Base-by-base conservation (phyloP, 2,113 vertebrate species). In the Odobenus rosmarus region DNA sequence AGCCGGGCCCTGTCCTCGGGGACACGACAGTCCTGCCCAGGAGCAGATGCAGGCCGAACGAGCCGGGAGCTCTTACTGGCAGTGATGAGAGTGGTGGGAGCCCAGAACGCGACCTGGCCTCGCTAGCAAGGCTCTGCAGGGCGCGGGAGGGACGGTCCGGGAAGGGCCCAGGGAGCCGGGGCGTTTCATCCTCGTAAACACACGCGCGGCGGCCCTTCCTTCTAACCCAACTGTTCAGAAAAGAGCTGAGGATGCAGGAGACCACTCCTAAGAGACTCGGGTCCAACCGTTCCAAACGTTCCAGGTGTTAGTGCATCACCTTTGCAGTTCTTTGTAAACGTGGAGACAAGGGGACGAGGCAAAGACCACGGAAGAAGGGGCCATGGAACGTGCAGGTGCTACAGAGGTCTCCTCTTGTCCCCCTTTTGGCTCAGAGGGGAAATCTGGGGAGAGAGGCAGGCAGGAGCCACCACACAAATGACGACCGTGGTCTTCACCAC, bases 151-250 rank as follows among this genome's bases (percentile, higher is more conserved):
- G 28, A 31, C 7, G 12, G 86, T 42, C 33, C 5, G 51, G 42
- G 71, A 67, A 55, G 18, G 69, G 16, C 69, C 57, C 23, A 24
- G 21, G 82, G 36, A 31, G 67, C 4, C 76, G n/a, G 15, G 49
- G 10, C 26, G 26, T 26, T 10, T 42, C 42, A 23, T 62, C 57
- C 77, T 92, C 49, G 19, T 18, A 92, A 74, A 90, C 3, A 79
- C 1, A 89, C 5, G 28, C 42, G 51, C 3, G 33, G 51, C 4
- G 11, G 51, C 53, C 24, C 59, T 59, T 80, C 21, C 67, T 72
- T 23, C 62, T 67, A 5, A 72, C 71, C 0, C 2, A 39, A 28
- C 97, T 97, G 72, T 71, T 96, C 98, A 84, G n/a, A 94, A 59
- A 86, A 86, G 19, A n/a, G 31, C 2, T 18, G 13, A 21, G 46